Conservation (phyloP, 1,140 invertebrate genomes). For the Dinoponera quadriceps region DNA sequence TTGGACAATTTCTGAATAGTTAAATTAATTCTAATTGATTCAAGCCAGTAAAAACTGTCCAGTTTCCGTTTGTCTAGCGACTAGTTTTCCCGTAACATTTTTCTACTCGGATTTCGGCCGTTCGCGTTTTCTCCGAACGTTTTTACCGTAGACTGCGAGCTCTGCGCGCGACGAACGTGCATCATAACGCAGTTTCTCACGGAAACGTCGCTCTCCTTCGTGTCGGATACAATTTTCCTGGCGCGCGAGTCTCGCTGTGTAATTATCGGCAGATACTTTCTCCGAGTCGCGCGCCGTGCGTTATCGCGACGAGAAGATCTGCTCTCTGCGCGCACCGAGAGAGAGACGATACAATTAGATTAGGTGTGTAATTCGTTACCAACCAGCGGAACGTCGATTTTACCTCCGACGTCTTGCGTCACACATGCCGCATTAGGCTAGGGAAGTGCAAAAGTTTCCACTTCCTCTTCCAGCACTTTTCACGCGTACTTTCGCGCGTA, state of each 20-base stretch:
- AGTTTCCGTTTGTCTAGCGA: no score
- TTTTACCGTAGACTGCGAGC: neutral
- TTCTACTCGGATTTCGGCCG: neutral
- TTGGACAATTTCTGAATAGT: no score
- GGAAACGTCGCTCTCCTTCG: constrained; percentile 42
- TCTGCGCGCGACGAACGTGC: neutral
- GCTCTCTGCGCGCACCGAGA: neutral
- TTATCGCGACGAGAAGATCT: constrained; percentile 64
- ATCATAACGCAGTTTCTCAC: constrained; percentile 43
- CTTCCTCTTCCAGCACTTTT: neutral
- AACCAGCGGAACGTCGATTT: constrained; percentile 50
- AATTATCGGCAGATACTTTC: constrained; percentile 62
- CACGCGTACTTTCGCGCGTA: neutral
- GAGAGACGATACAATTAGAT: constrained; percentile 64
- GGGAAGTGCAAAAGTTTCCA: neutral
- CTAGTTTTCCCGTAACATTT: no score
- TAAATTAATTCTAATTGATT: no score
- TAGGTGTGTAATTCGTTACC: constrained; percentile 52
- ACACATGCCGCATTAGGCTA: constrained; percentile 11
- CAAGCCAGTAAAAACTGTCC: no score
- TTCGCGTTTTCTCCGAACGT: neutral
- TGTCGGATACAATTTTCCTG: neutral
- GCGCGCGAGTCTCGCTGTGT: neutral
- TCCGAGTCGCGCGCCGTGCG: constrained; percentile 28
- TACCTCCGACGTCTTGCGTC: constrained; percentile 6